These are phyloP conservation scores for Loxodonta africana DNA, from an alignment of 2,113 vertebrate species.

Conservation along the genomic window DNA sequence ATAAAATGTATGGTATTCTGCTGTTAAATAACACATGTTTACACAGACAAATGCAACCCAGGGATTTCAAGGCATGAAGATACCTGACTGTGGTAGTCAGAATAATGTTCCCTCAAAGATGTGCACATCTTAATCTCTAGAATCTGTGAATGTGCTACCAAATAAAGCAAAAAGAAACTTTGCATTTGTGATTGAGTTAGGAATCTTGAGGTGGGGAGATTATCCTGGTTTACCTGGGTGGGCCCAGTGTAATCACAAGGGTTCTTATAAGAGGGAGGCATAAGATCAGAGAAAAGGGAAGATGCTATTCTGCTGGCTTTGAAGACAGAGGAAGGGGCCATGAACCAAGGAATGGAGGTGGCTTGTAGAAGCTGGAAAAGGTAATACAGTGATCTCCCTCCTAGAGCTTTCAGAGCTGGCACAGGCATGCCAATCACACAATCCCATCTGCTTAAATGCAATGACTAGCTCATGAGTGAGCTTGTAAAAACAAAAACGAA, in stretches of 20 bases:
- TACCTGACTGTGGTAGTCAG: neutral
- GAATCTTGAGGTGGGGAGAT: neutral
- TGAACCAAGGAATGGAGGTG: too few species aligned
- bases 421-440: neutral
- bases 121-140: neutral
- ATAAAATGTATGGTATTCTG: neutral
- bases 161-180: neutral
- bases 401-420: neutral
- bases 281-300: too few species aligned
- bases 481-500: neutral
- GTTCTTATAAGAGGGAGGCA: too few species aligned
- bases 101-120: neutral
- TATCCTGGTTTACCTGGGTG: neutral
- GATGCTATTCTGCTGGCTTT: too few species aligned
- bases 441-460: neutral
- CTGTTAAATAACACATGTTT: neutral
- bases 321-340: too few species aligned
- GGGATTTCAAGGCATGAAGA: neutral
- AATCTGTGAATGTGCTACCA: neutral
- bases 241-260: too few species aligned
- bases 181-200: neutral
- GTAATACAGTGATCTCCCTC: neutral
- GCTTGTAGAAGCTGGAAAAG: too few species aligned
- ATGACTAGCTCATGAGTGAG: neutral
- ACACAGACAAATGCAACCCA: neutral